These are phyloP conservation scores for Lerista edwardsae DNA, from an alignment of 2,797 vertebrate genomes.

Conservation along the genomic window DNA sequence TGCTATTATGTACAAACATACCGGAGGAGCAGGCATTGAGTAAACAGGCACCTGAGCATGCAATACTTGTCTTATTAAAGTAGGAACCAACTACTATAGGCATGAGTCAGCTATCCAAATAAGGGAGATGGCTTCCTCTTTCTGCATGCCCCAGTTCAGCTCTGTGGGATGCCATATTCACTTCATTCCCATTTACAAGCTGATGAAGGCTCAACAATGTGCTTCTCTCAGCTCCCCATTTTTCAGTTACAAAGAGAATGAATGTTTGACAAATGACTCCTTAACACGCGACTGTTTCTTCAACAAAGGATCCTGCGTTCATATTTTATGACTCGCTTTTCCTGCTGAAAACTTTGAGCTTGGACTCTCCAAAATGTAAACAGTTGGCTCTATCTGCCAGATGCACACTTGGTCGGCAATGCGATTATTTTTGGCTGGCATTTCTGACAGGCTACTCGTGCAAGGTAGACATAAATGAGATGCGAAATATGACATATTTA, in stretches of 20 bases:
- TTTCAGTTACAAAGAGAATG: background rate
- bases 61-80: too few species aligned
- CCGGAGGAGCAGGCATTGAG: too few species aligned
- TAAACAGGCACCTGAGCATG: background rate
- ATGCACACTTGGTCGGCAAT: accelerated
- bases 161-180: background rate
- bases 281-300: accelerated
- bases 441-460: accelerated
- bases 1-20: background rate
- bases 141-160: background rate
- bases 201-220: background rate
- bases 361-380: accelerated
- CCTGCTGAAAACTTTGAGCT: accelerated
- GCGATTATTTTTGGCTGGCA: accelerated
- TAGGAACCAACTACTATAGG: background rate
- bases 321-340: background rate
- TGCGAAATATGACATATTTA: background rate
- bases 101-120: background rate
- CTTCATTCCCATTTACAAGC: background rate
- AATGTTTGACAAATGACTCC: background rate
- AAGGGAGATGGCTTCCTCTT: too few species aligned
- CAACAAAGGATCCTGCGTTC: accelerated
- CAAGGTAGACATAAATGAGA: background rate
- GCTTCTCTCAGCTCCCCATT: background rate
- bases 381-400: background rate